A percentile compares a stretch with the other conserved stretches of the same genome.
Conservation (phyloP, 2,113 vertebrate species). For the Callocephalon fimbriatum region DNA sequence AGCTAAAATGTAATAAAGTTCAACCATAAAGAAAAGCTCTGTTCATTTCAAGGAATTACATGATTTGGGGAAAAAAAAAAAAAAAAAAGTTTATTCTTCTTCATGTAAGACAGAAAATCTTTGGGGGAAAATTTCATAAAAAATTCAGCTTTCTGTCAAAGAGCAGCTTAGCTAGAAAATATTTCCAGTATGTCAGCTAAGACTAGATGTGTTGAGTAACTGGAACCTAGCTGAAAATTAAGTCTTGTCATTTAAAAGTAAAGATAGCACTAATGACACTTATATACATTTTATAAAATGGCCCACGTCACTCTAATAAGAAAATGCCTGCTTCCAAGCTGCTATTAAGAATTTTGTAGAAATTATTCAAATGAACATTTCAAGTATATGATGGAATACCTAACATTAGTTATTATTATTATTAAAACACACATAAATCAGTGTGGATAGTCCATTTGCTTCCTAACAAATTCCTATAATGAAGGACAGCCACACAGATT, state of each 20-base stretch:
- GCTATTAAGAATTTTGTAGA: neutral
- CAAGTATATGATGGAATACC: neutral
- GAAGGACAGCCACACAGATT: neutral
- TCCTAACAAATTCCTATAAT: neutral
- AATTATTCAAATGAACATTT: neutral
- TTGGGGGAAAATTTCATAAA: neutral
- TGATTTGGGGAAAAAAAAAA: neutral
- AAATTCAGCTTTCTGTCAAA: neutral
- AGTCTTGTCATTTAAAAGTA: neutral
- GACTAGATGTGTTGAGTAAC: neutral
- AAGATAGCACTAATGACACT: neutral
- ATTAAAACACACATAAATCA: neutral
- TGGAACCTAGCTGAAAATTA: neutral
- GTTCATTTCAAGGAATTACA: neutral
- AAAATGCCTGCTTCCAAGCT: neutral
- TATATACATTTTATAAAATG: neutral
- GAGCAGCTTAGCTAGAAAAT: neutral
- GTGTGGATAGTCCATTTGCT: neutral
- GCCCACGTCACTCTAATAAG: neutral
- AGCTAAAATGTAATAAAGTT: neutral
- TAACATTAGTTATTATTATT: neutral
- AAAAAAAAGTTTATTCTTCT: neutral
- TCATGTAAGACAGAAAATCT: neutral
- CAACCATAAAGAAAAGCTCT: neutral
- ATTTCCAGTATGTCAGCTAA: neutral